Base-by-base conservation (phyloP, 1,140 invertebrate genomes). In the Rhopalosiphum padi region DNA sequence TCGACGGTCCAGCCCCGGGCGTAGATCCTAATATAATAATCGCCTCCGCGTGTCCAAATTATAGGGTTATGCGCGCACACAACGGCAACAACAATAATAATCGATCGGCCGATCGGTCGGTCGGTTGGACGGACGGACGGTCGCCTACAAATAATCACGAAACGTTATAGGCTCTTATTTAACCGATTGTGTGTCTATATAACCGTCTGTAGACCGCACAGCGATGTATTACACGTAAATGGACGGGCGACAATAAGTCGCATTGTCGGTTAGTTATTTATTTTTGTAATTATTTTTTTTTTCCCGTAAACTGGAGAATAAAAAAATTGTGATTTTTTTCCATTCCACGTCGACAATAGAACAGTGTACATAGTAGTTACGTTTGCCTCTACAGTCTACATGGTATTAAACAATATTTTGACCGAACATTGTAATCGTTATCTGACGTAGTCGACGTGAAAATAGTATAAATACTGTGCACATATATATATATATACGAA, bases 21-120 rank as follows among this genome's bases (percentile, higher is more conserved):
- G 53, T 90, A 43, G 53, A 41, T 68, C 37, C 53, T 92, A 92
- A 92, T 82, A 83, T 82, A 92, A 92, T 92, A 92, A 92, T 92
- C 90, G 90, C 43, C 90, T 92, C 90, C 68, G 90, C 90, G 90
- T 83, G 60, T 92, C 68, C 90, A 92, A 92, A 92, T 92, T 92
- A 92, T 92, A 92, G 90, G 90, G 90, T 92, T 92, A 92, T 48
- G 90, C 41, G 68, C 48, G n/a, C 43, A 51, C 30, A 92, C 9
- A 51, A 51, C 68, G 48, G 35, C 46, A 35, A 68, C 51, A 82
- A 91, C 46, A 91, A 91, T 35, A 77, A 60, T 60, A 46, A 55
- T 68, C 23, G 37, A 90, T 8, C 53, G 89, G 35, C 55, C 53
- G 89, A 35, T 60, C 89, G 53, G 46, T 48, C 43, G 86, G 35